These are phyloP conservation scores for Chouioia cunea DNA, from an alignment of 2,888 invertebrate genomes.

Conservation along the genomic window DNA sequence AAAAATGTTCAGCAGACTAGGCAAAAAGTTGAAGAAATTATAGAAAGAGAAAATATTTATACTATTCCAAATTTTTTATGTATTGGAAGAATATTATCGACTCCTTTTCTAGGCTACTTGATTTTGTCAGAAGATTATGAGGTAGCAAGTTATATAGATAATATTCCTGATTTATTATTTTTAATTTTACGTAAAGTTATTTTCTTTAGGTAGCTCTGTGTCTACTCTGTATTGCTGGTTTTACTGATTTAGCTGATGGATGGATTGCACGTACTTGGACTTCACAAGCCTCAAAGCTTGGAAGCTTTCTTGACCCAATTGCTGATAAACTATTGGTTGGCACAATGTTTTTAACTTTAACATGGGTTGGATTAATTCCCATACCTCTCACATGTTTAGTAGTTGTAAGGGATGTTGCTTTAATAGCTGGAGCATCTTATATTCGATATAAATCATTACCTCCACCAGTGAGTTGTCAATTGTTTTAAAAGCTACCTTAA, in stretches of 20 bases:
- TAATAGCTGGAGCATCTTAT: constrained; percentile 88
- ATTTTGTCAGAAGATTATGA: constrained; percentile 86
- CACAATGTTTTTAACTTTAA: constrained; percentile 87
- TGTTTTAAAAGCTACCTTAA: constrained; percentile 16
- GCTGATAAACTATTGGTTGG: constrained; percentile 96
- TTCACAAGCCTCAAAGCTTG: constrained; percentile 91
- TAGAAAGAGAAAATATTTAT: constrained; percentile 89
- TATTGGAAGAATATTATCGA: constrained; percentile 83
- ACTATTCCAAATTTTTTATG: constrained; percentile 96
- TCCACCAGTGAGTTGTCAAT: constrained; percentile 81
- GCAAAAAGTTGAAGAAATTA: constrained; percentile 78
- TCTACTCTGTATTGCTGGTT: constrained; percentile 86
- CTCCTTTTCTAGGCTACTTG: constrained; percentile 91
- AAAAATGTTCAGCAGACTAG: constrained; percentile 61
- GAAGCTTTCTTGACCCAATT: constrained; percentile 95
- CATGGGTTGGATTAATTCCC: constrained; percentile 89
- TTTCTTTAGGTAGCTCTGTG: constrained; percentile 77
- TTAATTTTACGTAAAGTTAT: constrained; percentile 27
- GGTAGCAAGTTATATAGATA: constrained; percentile 51
- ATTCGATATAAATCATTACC: constrained; percentile 92
- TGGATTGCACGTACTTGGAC: constrained; percentile 95
- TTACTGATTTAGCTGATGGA: constrained; percentile 96
- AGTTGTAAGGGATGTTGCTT: constrained; percentile 83
- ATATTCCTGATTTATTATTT: not conserved
- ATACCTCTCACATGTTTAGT: constrained; percentile 84